Base-by-base conservation (phyloP, 2,888 invertebrate genomes). In the Acrobasis suavella region DNA sequence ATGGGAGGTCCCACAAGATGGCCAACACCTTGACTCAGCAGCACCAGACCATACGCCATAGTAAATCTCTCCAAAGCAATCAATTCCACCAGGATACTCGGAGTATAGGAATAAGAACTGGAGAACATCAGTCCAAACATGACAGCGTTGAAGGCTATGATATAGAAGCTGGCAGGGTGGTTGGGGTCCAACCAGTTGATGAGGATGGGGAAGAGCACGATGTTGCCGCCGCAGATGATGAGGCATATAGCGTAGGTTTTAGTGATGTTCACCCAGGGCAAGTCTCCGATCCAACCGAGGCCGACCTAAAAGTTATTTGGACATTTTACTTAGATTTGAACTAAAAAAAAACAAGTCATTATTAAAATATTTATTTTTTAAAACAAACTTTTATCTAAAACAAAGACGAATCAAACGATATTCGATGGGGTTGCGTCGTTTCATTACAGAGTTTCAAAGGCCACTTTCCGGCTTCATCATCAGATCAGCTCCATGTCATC, bases 1-100 rank as follows among this genome's bases (percentile, higher is more conserved):
- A 98, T 92, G n/a, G 98, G 98, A 8, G 99, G 98, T 66, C 98
- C 99, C 66, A 97, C 91, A 58, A 98, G 94, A 91, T 97, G 98
- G 56, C 98, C 98, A 71, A 98, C 93, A 15, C 99, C 99, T 87
- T 98, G 98, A 69, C 97, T 96, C 64, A 99, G 89, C 70, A 98
- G 92, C 69, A 96, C 95, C 71, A 99, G 89, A 14, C 98, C 98
- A 83, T 98, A 99, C 17, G 98, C 98, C 87, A 96, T 96, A 9
- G 98, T 98, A 82, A 99, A 98, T 69, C 97, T 94, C 77, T 98
- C 97, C 79, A 98, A 86, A 5, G 98, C 97, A 54, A 98, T 96
- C 73, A 98, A 90, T 80, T 98, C 96, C 37, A 98, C 97, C 72
- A 98, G 91, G 76, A 99, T 97, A 76, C 97, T 96, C 0, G 98